Base-by-base conservation (phyloP, 2,113 vertebrate species). In the Isurus oxyrinchus region DNA sequence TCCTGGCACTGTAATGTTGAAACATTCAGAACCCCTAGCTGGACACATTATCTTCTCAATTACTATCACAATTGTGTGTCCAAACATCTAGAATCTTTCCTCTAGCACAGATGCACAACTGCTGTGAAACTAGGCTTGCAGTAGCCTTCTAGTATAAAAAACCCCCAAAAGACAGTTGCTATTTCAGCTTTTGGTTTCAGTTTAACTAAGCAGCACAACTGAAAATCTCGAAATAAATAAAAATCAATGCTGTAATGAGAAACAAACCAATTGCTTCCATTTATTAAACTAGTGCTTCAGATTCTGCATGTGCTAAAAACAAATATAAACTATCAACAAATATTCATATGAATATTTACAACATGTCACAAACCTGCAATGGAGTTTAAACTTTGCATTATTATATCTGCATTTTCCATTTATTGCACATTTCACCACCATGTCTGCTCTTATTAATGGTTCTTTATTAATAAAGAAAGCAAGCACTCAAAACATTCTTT, bases 261-360 rank as follows among this genome's bases (percentile, higher is more conserved):
- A 63, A 66, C 31, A 40, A 94, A 66, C 16, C 21, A 10, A 91
- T 59, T 91, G 87, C 11, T 84, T 84, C 40, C 40, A 91, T 16
- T 59, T 59, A 35, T 2, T 61, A 31, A 91, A 61, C 13, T 16
- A 19, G 59, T 94, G 59, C 57, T 94, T 40, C 16, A 94, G 35
- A 53, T 1, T 27, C 53, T 59, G 27, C 57, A 61, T 93, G 13
- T 93, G 13, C 53, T 19, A 35, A 31, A 94, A 10, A 21, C 8
- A 66, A 94, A 40, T 94, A 94, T 14, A 94, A 66, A 66, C 59
- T n/a, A n/a, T n/a, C n/a, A 53, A 61, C 59, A 94, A 66, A 94
- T 94, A 61, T 63, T 63, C 35, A 40, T 5, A 66, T 63, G 91
- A 94, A 19, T 40, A 55, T 55, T 55, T 55, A 27, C 59, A 63